Evolutionary conservation across 2,797 vertebrate genomes (phyloP).

Genomic region (Triplophysa bombifrons): DNA sequence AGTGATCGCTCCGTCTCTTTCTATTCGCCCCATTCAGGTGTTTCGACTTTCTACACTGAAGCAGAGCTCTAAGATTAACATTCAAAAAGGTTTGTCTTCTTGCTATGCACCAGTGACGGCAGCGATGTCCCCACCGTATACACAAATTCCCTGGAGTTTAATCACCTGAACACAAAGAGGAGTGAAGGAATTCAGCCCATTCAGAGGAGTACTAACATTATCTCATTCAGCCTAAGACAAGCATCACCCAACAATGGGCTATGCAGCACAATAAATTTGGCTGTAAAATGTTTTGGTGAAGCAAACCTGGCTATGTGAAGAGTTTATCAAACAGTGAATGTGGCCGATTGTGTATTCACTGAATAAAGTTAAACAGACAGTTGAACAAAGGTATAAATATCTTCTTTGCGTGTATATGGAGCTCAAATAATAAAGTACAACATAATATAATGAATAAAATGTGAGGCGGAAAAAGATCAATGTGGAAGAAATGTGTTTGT

Average conservation of each 20-base stretch:
- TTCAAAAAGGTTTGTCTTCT: conserved; percentile 70
- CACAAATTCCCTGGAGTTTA: conserved; percentile 72
- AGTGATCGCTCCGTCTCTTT: conserved; percentile 31
- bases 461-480: neutral
- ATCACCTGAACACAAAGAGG: conserved; percentile 73
- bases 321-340: conserved; percentile 76
- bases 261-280: conserved; percentile 71
- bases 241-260: conserved; percentile 75
- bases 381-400: conserved; percentile 10
- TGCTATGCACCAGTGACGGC: conserved; percentile 70
- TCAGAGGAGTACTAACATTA: conserved; percentile 74
- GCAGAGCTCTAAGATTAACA: conserved; percentile 71
- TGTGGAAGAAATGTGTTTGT: neutral
- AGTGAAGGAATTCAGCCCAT: conserved; percentile 65
- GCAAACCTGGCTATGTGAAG: conserved; percentile 74
- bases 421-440: conserved; percentile 4
- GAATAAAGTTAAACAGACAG: conserved; percentile 40
- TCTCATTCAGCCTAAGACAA: conserved; percentile 77
- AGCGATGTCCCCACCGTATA: conserved; percentile 69
- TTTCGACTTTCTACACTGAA: conserved; percentile 43
- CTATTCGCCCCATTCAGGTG: conserved; percentile 37
- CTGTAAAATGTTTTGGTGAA: conserved; percentile 76
- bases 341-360: conserved; percentile 70
- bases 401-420: neutral
- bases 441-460: conserved; percentile 31